Evolutionary conservation across 2,113 vertebrate species (phyloP).

Genomic region (Nymphicus hollandicus): DNA sequence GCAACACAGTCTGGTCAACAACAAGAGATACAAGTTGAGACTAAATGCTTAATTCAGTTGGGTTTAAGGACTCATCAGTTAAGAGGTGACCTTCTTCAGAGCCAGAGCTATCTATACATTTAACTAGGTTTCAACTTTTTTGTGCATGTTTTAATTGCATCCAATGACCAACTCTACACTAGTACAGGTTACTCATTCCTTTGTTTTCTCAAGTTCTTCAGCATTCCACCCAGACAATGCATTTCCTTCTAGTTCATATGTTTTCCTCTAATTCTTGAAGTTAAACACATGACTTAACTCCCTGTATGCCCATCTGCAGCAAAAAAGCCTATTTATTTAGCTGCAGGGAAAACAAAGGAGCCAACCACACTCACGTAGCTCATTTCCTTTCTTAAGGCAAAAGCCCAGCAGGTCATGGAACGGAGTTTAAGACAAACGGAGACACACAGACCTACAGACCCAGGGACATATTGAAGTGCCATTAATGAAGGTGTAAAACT

Average conservation of each 20-base stretch:
- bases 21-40: rapidly evolving
- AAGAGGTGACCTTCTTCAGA: not conserved
- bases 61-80: not conserved
- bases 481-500: rapidly evolving
- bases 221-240: not conserved
- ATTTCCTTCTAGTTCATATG: not conserved
- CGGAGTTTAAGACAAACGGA: not conserved
- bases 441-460: not conserved
- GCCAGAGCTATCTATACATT: no score
- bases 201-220: not conserved
- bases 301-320: rapidly evolving
- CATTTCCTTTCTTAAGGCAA: rapidly evolving
- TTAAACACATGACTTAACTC: rapidly evolving
- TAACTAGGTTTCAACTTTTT: rapidly evolving
- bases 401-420: not conserved
- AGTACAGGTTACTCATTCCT: rapidly evolving
- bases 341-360: not conserved
- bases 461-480: rapidly evolving
- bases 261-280: not conserved
- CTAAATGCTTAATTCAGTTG: rapidly evolving
- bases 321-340: rapidly evolving
- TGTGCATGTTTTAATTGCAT: not conserved
- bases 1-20: rapidly evolving
- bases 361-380: rapidly evolving
- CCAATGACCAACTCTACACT: rapidly evolving